These are phyloP conservation scores for Sapajus apella DNA, from an alignment of 2,113 vertebrate genomes.

Conservation along the genomic window DNA sequence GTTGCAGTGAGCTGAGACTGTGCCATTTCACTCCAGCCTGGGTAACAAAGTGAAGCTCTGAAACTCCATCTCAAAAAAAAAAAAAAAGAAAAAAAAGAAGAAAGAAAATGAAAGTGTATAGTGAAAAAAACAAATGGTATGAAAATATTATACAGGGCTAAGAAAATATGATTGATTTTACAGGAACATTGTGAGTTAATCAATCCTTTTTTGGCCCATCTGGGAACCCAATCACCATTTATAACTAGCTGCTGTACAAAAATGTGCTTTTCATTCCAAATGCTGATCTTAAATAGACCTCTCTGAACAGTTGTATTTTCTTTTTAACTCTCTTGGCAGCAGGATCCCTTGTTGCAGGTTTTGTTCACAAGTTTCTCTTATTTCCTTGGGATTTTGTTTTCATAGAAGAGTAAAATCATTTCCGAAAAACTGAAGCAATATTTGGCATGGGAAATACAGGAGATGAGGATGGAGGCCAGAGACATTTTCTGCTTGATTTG, in stretches of 20 bases:
- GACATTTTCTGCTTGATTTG: not conserved
- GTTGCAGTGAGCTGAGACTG: too few species aligned
- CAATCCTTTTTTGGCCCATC: slow-evolving; percentile 58
- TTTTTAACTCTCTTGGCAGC: slow-evolving; percentile 29
- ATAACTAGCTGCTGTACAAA: slow-evolving; percentile 45
- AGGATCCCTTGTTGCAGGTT: slow-evolving; percentile 49
- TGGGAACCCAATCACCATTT: slow-evolving; percentile 65
- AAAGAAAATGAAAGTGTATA: not conserved
- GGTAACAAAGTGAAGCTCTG: too few species aligned
- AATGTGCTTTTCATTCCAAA: slow-evolving; percentile 58
- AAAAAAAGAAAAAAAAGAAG: too few species aligned
- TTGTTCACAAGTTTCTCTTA: slow-evolving; percentile 54
- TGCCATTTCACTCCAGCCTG: too few species aligned
- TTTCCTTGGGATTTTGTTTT: slow-evolving; percentile 35
- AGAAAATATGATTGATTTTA: slow-evolving; percentile 48
- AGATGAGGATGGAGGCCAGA: not conserved
- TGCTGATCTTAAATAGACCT: slow-evolving; percentile 21
- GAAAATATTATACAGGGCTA: slow-evolving; percentile 43
- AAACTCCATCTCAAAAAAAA: too few species aligned
- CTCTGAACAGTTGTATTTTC: slow-evolving; percentile 41
- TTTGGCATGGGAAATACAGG: not conserved
- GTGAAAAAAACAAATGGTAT: not conserved
- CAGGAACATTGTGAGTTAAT: slow-evolving; percentile 45
- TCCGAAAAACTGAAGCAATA: slow-evolving; percentile 34
- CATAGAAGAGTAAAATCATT: slow-evolving; percentile 8